A percentile compares a stretch with the other conserved stretches of the same genome.
Evolutionary conservation across 2,888 invertebrate species (phyloP).

Genomic region (Notodromas monacha): DNA sequence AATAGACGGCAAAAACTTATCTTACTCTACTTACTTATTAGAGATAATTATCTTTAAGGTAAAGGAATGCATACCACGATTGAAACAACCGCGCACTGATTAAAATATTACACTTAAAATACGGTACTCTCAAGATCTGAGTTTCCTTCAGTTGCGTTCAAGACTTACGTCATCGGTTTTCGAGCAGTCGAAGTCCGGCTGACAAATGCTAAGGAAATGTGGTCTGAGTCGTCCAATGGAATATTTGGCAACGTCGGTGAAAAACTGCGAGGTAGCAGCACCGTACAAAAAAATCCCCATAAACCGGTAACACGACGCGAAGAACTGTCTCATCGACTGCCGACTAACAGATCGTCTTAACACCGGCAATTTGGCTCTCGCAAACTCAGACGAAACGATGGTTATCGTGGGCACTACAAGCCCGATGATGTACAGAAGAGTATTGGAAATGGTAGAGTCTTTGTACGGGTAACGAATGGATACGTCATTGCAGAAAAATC

Average conservation of each 20-base stretch:
- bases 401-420: slow-evolving; percentile 30
- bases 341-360: no score
- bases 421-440: slow-evolving; percentile 40
- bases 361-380: neutral
- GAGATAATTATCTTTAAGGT: no score
- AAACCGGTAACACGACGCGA: neutral
- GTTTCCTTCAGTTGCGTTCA: no score
- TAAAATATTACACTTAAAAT: no score
- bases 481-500: slow-evolving; percentile 86
- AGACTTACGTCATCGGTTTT: no score
- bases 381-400: neutral
- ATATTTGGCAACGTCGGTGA: slow-evolving; percentile 76
- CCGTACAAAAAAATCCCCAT: slow-evolving; percentile 60
- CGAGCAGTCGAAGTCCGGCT: slow-evolving; percentile 24
- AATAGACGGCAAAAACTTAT: no score
- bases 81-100: no score
- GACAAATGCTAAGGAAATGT: slow-evolving; percentile 66
- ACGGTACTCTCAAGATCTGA: no score
- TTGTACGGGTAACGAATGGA: slow-evolving; percentile 57
- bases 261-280: slow-evolving; percentile 42
- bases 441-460: slow-evolving; percentile 37
- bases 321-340: neutral
- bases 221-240: slow-evolving; percentile 68
- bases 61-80: no score
- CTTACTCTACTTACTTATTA: no score